Conservation (phyloP, 2,113 vertebrate genomes). For the Ornithorhynchus anatinus region DNA sequence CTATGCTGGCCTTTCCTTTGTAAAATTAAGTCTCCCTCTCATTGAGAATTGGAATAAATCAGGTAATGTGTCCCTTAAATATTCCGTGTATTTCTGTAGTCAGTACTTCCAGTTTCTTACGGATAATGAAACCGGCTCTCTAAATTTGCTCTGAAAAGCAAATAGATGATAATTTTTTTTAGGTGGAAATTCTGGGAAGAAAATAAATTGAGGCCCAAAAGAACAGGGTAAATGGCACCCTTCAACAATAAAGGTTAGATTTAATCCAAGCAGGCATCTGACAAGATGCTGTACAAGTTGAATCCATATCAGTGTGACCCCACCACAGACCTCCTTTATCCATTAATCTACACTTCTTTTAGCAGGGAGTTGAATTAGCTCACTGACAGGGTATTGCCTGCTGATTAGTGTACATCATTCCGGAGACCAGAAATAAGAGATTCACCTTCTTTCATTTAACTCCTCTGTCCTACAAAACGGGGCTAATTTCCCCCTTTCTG, state of each 20-base stretch:
- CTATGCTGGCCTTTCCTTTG: constrained; percentile 79
- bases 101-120: constrained; percentile 73
- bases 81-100: constrained; percentile 74
- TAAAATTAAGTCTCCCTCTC: constrained; percentile 77
- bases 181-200: constrained; percentile 87
- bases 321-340: constrained; percentile 93
- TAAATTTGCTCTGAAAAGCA: constrained; percentile 81
- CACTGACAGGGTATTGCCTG: constrained; percentile 84
- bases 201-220: constrained; percentile 87
- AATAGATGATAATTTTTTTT: constrained; percentile 88
- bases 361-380: constrained; percentile 93
- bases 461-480: constrained; percentile 77
- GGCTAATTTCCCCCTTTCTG: constrained; percentile 70
- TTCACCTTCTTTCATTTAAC: constrained; percentile 79
- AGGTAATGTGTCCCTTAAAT: constrained; percentile 71
- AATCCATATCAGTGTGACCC: constrained; percentile 92
- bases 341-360: constrained; percentile 99
- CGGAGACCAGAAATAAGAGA: constrained; percentile 78
- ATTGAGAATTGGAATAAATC: constrained; percentile 76
- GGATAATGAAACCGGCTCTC: constrained; percentile 77
- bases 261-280: constrained; percentile 99
- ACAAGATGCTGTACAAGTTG: constrained; percentile 90
- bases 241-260: constrained; percentile 91
- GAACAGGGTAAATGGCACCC: constrained; percentile 96
- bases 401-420: constrained; percentile 93